Base-by-base conservation (phyloP, 1,140 invertebrate species). In the Metopolophium dirhodum region DNA sequence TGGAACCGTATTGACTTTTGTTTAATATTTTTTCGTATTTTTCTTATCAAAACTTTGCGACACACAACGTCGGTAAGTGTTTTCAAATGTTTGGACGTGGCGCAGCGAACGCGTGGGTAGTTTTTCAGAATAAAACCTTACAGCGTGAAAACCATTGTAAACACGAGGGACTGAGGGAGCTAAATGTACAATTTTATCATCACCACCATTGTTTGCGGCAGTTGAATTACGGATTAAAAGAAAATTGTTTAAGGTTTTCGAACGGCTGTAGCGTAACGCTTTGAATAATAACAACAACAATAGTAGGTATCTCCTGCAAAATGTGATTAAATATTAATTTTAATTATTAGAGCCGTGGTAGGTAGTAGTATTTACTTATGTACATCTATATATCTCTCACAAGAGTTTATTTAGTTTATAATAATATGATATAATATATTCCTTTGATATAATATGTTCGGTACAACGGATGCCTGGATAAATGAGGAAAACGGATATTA, bases 1-100 rank as follows among this genome's bases (percentile, higher is more conserved):
- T 54, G 49, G 87, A 37, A 89, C n/a, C n/a, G 18, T 89, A 37
- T 89, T 89, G 87, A 54, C 87, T 89, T 89, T 51, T 51, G n/a
- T 9, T 37, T 51, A 51, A 89, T 89, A 51, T 89, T 89, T 77
- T 89, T 89, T 49, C 37, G 54, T 89, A 51, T 89, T 89, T 77
- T 89, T 89, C 87, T 54, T 51, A 51, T 89, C 23, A 54, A 89
- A 54, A 51, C n/a, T 35, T 89, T 54, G n/a, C 23, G 3, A 89
- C n/a, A 23, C 35, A 26, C 14, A 51, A 30, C 23, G 51, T 85
- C 23, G 37, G 22, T 41, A 37, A 85, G 41, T 47, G 85, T 87
- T 87, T 87, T 87, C 85, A 87, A 87, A 87, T 45, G 41, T 41
- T 37, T 86, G 85, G 14, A 45, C 20, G 51, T 54, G 51, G 22